Evolutionary conservation across 2,113 vertebrate genomes (phyloP).

Genomic region (Lepisosteus oculatus): DNA sequence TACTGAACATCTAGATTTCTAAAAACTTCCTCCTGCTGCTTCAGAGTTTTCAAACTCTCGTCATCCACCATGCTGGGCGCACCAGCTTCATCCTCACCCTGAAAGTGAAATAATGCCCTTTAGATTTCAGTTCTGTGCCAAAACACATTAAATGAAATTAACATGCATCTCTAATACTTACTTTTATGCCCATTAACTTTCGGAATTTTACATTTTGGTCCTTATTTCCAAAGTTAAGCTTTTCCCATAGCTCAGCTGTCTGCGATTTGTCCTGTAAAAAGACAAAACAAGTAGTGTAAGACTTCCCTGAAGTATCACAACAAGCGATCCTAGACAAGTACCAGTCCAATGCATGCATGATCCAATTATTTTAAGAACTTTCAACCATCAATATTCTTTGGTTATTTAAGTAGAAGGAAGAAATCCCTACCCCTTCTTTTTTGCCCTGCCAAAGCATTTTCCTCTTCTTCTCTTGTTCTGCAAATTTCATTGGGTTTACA

Average conservation of each 20-base stretch:
- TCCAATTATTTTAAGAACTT: neutral
- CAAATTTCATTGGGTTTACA: slow-evolving; percentile 95
- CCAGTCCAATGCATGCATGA: no score
- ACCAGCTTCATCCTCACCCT: slow-evolving; percentile 84
- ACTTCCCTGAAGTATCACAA: neutral
- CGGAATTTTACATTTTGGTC: slow-evolving; percentile 99
- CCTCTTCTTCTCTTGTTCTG: slow-evolving; percentile 94
- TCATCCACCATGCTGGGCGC: slow-evolving; percentile 76
- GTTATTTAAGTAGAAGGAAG: neutral
- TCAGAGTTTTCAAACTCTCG: slow-evolving; percentile 89
- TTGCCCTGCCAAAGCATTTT: slow-evolving; percentile 98
- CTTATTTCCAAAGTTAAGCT: slow-evolving; percentile 97
- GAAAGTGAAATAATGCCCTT: neutral
- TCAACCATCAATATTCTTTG: neutral
- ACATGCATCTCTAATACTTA: slow-evolving; percentile 44
- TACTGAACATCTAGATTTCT: slow-evolving; percentile 95
- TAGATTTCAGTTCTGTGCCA: no score
- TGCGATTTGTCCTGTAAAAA: slow-evolving; percentile 87
- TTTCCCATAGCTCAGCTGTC: slow-evolving; percentile 97
- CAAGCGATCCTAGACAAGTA: neutral
- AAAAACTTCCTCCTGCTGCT: slow-evolving; percentile 97
- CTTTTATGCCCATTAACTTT: slow-evolving; percentile 98
- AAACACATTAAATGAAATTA: no score
- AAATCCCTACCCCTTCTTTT: slow-evolving; percentile 86
- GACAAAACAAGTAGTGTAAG: slow-evolving; percentile 15